Conservation (phyloP, 2,888 invertebrate species). For the Monoplex corrugatus region DNA sequence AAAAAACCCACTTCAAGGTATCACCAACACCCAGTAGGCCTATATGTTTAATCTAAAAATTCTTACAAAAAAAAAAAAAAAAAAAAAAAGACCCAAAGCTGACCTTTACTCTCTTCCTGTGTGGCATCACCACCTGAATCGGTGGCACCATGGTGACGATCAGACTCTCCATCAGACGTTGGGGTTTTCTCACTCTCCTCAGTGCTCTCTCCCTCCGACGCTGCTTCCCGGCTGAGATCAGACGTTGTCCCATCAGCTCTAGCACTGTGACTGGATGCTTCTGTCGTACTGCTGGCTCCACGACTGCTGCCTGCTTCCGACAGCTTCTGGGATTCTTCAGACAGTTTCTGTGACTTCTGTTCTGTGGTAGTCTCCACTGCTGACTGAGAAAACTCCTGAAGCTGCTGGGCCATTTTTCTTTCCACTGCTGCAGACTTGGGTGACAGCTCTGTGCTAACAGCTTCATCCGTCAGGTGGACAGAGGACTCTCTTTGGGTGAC, state of each 20-base stretch:
- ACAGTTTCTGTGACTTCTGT: constrained; percentile 42
- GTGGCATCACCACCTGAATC: constrained; percentile 66
- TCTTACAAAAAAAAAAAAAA: neutral
- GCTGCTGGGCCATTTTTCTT: constrained; percentile 78
- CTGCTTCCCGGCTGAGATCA: constrained; percentile 71
- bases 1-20: too few relatives aligned
- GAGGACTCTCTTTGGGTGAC: constrained; percentile 43
- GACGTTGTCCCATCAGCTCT: constrained; percentile 69
- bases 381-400: constrained; percentile 65
- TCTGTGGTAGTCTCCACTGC: constrained; percentile 26
- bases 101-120: constrained; percentile 62
- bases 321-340: constrained; percentile 34
- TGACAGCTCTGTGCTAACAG: constrained; percentile 51
- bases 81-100: neutral
- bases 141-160: constrained; percentile 57
- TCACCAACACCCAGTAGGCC: too few relatives aligned
- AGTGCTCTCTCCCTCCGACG: constrained; percentile 64
- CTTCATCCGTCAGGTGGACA: neutral
- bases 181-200: constrained; percentile 66
- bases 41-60: too few relatives aligned
- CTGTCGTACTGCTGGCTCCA: constrained; percentile 67
- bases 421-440: constrained; percentile 65
- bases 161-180: constrained; percentile 63
- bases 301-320: constrained; percentile 43
- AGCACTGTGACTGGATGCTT: constrained; percentile 64